A percentile compares a stretch with the other conserved stretches of the same genome.
phyloP scores from a whole-genome alignment of 2,888 invertebrate genomes.

The Latrodectus elegans region DNA sequence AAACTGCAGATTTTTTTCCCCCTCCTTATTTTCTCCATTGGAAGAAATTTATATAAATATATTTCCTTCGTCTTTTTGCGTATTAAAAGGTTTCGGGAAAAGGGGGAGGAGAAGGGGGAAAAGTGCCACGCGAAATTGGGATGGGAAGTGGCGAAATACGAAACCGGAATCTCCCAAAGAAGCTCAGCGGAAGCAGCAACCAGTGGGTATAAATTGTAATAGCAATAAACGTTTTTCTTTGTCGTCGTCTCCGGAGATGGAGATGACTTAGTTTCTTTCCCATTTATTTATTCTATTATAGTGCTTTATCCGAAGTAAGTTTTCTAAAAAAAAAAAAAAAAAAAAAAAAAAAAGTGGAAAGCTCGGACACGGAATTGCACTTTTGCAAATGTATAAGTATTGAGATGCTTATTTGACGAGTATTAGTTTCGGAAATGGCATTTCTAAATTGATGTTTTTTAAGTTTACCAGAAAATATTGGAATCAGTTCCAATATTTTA shows the following conservation, averaged over 20 bases:
- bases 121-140: slow-evolving; percentile 1
- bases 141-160: slow-evolving; percentile 10
- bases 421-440: too few species aligned
- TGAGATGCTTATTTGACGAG: not conserved
- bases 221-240: slow-evolving; percentile 9
- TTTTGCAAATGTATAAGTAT: slow-evolving; percentile 51
- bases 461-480: too few species aligned
- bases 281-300: not conserved
- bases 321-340: not conserved
- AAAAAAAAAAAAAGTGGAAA: not conserved
- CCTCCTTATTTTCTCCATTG: not conserved
- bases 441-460: too few species aligned
- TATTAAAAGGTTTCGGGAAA: slow-evolving; percentile 28
- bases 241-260: not conserved
- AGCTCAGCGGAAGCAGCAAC: slow-evolving; percentile 11
- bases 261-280: not conserved
- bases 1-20: not conserved
- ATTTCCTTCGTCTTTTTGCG: slow-evolving; percentile 6
- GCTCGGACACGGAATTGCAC: slow-evolving; percentile 57
- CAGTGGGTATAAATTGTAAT: slow-evolving; percentile 20
- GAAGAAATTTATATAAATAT: slow-evolving; percentile 3
- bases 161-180: not conserved
- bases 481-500: too few species aligned
- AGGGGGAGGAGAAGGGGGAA: not conserved
- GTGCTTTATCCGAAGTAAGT: not conserved